A percentile compares a stretch with the other conserved stretches of the same genome.
Evolutionary conservation across 1,140 invertebrate species (phyloP).

Genomic region (Zaprionus davidi): DNA sequence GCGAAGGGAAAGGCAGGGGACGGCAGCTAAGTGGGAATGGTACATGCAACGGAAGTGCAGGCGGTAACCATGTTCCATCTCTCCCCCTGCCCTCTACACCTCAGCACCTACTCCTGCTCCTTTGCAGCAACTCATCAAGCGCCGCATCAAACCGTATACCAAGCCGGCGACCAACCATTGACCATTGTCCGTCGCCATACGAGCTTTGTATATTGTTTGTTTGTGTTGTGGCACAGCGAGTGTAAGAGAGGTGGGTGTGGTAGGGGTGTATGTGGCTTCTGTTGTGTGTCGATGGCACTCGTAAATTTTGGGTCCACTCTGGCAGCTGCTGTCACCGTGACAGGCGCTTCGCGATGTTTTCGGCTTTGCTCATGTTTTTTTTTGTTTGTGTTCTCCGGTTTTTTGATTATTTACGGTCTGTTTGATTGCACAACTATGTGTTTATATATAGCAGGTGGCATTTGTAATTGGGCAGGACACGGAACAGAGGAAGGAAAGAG

Average conservation of each 20-base stretch:
- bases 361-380: constrained; percentile 24
- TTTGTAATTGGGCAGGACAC: constrained; percentile 53
- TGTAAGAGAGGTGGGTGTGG: neutral
- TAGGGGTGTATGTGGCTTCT: neutral
- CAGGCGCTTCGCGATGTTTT: constrained; percentile 37
- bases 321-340: constrained; percentile 27
- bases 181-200: constrained; percentile 19
- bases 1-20: neutral
- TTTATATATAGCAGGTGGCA: constrained; percentile 60
- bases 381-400: constrained; percentile 23
- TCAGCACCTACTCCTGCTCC: neutral
- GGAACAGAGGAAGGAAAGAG: neutral
- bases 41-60: constrained; percentile 43
- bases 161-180: constrained; percentile 25
- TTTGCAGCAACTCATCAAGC: constrained; percentile 20
- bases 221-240: neutral
- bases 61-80: constrained; percentile 23
- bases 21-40: neutral
- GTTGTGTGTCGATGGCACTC: constrained; percentile 32
- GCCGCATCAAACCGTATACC: constrained; percentile 12
- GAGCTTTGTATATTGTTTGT: constrained; percentile 10
- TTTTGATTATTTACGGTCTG: constrained; percentile 60
- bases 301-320: constrained; percentile 32
- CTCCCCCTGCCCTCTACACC: too few species aligned
- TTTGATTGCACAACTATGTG: constrained; percentile 75